phyloP scores from a whole-genome alignment of 2,888 invertebrate species.

The Sphaerophoria taeniata region DNA sequence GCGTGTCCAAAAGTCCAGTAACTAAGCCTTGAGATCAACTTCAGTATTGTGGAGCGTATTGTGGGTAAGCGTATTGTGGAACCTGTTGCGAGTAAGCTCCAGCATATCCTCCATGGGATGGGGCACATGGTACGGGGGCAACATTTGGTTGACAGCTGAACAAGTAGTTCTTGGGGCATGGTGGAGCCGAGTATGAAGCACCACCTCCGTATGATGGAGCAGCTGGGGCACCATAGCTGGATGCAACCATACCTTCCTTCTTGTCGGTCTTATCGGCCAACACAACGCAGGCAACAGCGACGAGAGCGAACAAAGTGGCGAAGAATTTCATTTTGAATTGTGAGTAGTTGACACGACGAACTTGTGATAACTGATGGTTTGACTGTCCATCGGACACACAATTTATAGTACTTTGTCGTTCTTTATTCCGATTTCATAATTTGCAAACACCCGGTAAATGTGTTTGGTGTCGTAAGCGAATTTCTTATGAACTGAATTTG shows the following conservation, averaged over 20 bases:
- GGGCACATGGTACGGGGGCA: constrained; percentile 78
- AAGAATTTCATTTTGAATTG: constrained; percentile 78
- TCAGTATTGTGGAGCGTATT: constrained; percentile 33
- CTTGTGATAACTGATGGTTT: constrained; percentile 35
- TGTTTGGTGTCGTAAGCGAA: too few relatives aligned
- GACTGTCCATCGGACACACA: neutral
- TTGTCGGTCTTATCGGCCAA: constrained; percentile 75
- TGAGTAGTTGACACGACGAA: constrained; percentile 23
- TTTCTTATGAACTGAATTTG: too few relatives aligned
- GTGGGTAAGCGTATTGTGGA: constrained; percentile 52
- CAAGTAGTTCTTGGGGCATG: constrained; percentile 78
- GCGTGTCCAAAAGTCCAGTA: neutral
- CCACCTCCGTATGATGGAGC: constrained; percentile 33
- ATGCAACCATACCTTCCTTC: constrained; percentile 28
- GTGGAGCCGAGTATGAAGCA: constrained; percentile 44
- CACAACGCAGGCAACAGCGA: constrained; percentile 76
- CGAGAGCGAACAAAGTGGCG: constrained; percentile 76
- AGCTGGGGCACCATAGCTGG: constrained; percentile 77
- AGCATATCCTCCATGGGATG: constrained; percentile 69
- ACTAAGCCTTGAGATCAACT: neutral
- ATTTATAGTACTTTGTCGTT: constrained; percentile 27
- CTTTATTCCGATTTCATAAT: too few relatives aligned
- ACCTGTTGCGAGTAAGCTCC: constrained; percentile 79
- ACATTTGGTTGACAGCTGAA: constrained; percentile 79
- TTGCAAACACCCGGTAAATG: too few relatives aligned